Base-by-base conservation (phyloP, 2,113 vertebrate species). In the Dicentrarchus labrax region DNA sequence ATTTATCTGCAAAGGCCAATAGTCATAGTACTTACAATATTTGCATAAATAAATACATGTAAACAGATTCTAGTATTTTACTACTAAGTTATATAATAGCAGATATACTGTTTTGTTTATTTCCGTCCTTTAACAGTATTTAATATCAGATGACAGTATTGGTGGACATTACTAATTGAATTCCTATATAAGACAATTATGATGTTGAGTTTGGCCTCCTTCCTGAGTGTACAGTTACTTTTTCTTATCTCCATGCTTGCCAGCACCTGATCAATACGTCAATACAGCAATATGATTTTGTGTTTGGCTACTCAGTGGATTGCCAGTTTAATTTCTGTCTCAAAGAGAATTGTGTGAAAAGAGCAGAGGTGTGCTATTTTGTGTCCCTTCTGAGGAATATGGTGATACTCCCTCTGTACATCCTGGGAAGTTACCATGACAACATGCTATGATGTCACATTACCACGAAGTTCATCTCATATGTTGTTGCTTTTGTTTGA, bases 1-100 rank as follows among this genome's bases (percentile, higher is more conserved):
- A 78, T 91, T 83, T 84, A 76, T 80, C 79, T 78, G 60, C 61
- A 78, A 78, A 78, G 85, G 17, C 19, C 60, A 84, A 17, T n/a
- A 72, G 22, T 30, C 30, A 30, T 30, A 30, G 2, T 36, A 16
- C 19, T 65, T 56, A n/a, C 30, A 10, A 8, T 2, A 19, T 73
- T 45, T 16, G 5, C 38, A 51, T 47, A 67, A 68, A 88, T 64
- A 73, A 50, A 84, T 39, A 56, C 30, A 72, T 75, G 3, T 65
- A 6, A 6, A 66, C 9, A 62, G 15, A 62, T 45, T 36, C 5
- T 53, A 15, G 8, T 41, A 10, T 64, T 39, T 24, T 24, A 41
- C 38, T 48, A 4, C 1, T 9, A 21, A 54, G 16, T 36, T 11
- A 41, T n/a, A 54, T 17, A 15, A 72, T 53, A 30, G 16, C 5